Conservation (phyloP, 2,888 invertebrate genomes). For the Calephelis perditalis region DNA sequence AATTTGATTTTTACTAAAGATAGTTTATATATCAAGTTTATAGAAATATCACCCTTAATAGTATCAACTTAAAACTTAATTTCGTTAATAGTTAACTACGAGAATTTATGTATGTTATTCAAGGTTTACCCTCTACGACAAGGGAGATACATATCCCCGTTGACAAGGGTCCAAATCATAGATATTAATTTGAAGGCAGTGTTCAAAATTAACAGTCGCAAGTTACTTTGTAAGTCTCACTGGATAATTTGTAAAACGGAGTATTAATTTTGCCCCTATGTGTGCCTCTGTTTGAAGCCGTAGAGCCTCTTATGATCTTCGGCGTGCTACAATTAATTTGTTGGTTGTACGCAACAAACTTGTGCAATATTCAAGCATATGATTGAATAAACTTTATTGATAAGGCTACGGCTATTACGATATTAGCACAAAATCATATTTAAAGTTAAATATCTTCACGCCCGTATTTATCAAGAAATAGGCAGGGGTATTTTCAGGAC, state of each 20-base stretch:
- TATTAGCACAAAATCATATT: too few species aligned
- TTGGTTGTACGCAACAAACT: too few species aligned
- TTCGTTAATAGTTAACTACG: neutral
- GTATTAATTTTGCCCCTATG: slow-evolving; percentile 9
- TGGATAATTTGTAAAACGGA: slow-evolving; percentile 55
- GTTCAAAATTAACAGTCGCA: slow-evolving; percentile 69
- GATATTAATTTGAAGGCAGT: slow-evolving; percentile 74
- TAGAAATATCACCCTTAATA: neutral
- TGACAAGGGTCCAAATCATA: slow-evolving; percentile 75
- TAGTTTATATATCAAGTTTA: neutral
- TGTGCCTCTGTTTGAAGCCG: neutral
- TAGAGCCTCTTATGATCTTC: neutral
- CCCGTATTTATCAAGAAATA: too few species aligned
- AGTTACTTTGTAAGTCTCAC: slow-evolving; percentile 51
- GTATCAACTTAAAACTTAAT: neutral
- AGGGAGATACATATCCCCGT: slow-evolving; percentile 33
- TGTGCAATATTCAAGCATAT: too few species aligned
- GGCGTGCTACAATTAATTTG: too few species aligned
- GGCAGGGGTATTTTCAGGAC: too few species aligned
- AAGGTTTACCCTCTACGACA: slow-evolving; percentile 16
- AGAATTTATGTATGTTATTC: slow-evolving; percentile 13
- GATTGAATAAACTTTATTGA: too few species aligned
- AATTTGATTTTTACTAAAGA: slow-evolving; percentile 10
- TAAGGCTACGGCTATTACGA: too few species aligned
- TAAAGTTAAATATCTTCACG: too few species aligned